Evolutionary conservation across 2,888 invertebrate species (phyloP).

Genomic region (Mechanitis mazaeus): DNA sequence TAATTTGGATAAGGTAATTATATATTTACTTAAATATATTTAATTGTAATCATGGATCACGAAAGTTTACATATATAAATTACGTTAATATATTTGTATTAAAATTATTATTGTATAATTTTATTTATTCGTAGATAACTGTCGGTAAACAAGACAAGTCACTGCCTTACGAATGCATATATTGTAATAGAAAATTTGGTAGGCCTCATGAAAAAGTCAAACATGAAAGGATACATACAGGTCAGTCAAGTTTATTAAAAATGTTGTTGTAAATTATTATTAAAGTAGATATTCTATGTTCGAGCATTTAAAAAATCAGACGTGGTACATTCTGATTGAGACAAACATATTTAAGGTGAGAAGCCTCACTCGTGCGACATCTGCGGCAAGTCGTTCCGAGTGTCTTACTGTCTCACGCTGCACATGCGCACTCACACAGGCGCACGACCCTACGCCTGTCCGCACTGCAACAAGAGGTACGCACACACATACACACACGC

Average conservation of each 20-base stretch:
- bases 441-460: conserved; percentile 84
- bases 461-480: conserved; percentile 80
- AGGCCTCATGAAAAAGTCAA: conserved; percentile 89
- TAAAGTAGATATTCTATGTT: no score
- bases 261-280: no score
- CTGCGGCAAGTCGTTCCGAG: conserved; percentile 87
- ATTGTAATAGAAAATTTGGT: conserved; percentile 82
- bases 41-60: no score
- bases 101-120: neutral
- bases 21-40: conserved; percentile 1
- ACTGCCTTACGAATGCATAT: conserved; percentile 81
- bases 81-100: no score
- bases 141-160: conserved; percentile 52
- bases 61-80: no score
- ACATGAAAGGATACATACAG: conserved; percentile 89
- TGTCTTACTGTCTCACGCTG: conserved; percentile 86
- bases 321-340: no score
- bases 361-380: conserved; percentile 87
- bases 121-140: conserved; percentile 42
- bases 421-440: conserved; percentile 89
- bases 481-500: neutral
- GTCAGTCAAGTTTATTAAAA: conserved; percentile 38
- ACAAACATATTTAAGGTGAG: conserved; percentile 66
- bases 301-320: no score
- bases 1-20: conserved; percentile 66